Evolutionary conservation across 2,113 vertebrate genomes (phyloP).

Genomic region (Lophura nycthemera): DNA sequence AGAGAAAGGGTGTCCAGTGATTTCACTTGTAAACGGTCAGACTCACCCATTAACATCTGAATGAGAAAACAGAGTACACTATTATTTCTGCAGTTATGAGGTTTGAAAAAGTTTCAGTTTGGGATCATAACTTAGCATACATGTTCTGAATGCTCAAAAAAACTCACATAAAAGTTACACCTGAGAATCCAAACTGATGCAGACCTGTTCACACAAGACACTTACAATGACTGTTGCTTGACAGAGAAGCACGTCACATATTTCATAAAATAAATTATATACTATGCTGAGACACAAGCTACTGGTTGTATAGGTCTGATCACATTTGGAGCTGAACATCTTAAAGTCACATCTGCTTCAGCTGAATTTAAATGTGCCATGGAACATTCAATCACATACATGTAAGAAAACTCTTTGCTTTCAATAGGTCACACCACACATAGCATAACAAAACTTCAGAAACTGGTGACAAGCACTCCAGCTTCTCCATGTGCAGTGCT

Average conservation of each 20-base stretch:
- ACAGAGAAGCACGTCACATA: background rate
- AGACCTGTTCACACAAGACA: background rate
- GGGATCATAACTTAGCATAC: background rate
- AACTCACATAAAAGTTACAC: background rate
- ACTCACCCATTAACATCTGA: background rate
- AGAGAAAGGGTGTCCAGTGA: background rate
- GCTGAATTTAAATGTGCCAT: background rate
- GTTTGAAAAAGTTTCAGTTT: background rate
- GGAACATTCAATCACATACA: background rate
- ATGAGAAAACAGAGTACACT: background rate
- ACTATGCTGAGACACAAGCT: background rate
- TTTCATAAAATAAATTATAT: background rate
- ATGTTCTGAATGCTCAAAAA: background rate
- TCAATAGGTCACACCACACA: rapidly evolving
- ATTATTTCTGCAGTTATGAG: background rate
- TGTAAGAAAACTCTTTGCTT: background rate
- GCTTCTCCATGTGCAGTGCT: background rate
- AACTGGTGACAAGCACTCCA: background rate
- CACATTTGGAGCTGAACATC: background rate
- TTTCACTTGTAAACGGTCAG: background rate
- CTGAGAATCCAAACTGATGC: background rate
- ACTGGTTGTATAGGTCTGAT: background rate
- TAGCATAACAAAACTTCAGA: background rate
- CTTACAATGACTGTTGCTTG: background rate
- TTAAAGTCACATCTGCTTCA: background rate